phyloP scores from a whole-genome alignment of 2,888 invertebrate species.

The Melanchra persicariae region DNA sequence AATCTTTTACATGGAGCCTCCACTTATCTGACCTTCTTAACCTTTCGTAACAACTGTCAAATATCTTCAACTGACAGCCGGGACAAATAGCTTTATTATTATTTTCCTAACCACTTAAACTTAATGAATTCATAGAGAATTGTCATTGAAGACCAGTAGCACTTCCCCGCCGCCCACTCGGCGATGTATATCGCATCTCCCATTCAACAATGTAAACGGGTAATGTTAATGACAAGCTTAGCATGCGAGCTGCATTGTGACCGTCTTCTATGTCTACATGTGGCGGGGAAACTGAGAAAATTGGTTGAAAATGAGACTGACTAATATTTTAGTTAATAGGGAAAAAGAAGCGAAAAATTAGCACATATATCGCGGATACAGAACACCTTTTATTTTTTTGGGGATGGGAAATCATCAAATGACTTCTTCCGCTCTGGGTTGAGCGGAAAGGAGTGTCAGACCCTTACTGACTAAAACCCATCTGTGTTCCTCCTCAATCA shows the following conservation, averaged over 20 bases:
- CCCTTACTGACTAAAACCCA: too few species aligned
- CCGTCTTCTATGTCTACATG: constrained; percentile 27
- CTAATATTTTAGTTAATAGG: not conserved
- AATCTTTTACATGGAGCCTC: not conserved
- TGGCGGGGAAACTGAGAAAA: not conserved
- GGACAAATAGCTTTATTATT: not conserved
- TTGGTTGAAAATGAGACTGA: not conserved
- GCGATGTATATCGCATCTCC: constrained; percentile 35
- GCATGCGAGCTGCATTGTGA: constrained; percentile 64
- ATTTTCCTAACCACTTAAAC: not conserved
- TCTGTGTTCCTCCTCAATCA: too few species aligned
- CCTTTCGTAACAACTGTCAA: not conserved
- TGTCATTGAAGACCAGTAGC: constrained; percentile 49
- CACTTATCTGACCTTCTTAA: not conserved
- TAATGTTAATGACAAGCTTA: constrained; percentile 61
- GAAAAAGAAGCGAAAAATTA: not conserved
- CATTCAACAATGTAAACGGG: constrained; percentile 44
- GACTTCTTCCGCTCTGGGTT: too few species aligned
- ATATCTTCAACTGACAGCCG: not conserved
- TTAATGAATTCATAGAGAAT: constrained; percentile 14
- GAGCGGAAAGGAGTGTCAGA: too few species aligned
- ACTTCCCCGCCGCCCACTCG: constrained; percentile 31
- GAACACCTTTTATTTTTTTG: too few species aligned
- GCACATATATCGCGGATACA: too few species aligned
- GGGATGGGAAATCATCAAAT: too few species aligned